Evolutionary conservation across 2,797 vertebrate species (phyloP).

Genomic region (Staurois parvus): DNA sequence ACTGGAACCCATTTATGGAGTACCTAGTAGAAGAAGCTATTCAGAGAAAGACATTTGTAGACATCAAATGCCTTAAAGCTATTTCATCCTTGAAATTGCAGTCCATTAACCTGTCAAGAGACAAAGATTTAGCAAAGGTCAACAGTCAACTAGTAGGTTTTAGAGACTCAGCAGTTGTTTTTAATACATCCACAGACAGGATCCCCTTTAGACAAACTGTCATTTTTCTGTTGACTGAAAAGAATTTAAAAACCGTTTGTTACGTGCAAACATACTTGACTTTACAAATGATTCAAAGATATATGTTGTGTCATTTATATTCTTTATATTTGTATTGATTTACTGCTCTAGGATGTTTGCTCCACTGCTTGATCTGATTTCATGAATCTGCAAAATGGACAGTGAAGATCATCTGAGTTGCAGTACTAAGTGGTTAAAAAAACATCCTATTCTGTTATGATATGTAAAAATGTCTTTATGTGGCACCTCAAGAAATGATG

Average conservation of each 20-base stretch:
- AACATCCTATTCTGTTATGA: too few species aligned
- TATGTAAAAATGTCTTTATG: too few species aligned
- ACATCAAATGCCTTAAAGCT: conserved; percentile 27
- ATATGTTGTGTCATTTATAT: conserved; percentile 34
- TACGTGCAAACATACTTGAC: conserved; percentile 29
- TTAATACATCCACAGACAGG: conserved; percentile 17
- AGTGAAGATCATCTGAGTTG: background rate
- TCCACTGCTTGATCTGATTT: conserved; percentile 3
- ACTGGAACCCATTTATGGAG: too few species aligned
- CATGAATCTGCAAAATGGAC: conserved; percentile 5
- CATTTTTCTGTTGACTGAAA: conserved; percentile 40
- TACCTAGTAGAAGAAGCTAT: background rate
- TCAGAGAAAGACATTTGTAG: background rate
- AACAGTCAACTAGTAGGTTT: background rate
- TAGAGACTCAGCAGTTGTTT: conserved; percentile 8
- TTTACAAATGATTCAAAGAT: conserved; percentile 15
- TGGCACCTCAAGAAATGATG: too few species aligned
- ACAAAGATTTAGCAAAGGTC: conserved; percentile 27
- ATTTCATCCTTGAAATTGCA: conserved; percentile 33
- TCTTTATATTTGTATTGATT: conserved; percentile 30
- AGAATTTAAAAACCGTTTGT: conserved; percentile 46
- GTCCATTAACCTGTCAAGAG: conserved; percentile 35
- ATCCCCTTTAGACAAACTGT: conserved; percentile 19
- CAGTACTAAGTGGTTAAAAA: too few species aligned
- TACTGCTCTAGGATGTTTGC: conserved; percentile 14